Evolutionary conservation across 2,888 invertebrate genomes (phyloP).

Genomic region (Sphinx pinastri): DNA sequence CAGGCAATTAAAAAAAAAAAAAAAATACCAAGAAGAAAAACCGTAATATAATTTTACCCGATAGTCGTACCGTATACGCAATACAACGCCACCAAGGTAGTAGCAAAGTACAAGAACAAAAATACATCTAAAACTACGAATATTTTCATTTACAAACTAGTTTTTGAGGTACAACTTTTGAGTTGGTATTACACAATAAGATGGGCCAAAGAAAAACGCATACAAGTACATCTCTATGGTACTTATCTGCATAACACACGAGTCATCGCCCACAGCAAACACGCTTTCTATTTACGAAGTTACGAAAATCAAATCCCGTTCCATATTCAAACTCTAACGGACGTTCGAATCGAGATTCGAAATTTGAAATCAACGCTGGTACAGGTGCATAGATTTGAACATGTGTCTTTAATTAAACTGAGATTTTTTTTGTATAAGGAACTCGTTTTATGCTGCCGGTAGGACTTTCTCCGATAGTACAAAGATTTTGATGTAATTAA

Average conservation of each 20-base stretch:
- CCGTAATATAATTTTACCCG: no score
- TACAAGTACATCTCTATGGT: slow-evolving; percentile 1
- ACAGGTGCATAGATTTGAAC: slow-evolving; percentile 19
- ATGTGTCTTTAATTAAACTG: slow-evolving; percentile 17
- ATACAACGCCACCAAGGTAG: no score
- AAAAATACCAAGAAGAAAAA: no score
- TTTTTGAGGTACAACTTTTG: no score
- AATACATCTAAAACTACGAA: no score
- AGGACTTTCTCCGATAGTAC: slow-evolving; percentile 10
- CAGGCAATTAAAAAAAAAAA: no score
- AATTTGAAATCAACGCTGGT: slow-evolving; percentile 36
- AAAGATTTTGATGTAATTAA: not conserved
- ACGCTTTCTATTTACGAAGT: slow-evolving; percentile 29
- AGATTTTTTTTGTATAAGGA: slow-evolving; percentile 33
- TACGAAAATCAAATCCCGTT: slow-evolving; percentile 29
- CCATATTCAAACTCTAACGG: slow-evolving; percentile 27
- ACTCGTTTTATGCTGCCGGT: slow-evolving; percentile 29
- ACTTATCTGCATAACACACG: slow-evolving; percentile 9
- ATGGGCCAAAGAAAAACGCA: not conserved
- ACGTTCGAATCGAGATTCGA: slow-evolving; percentile 38
- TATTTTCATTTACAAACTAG: no score
- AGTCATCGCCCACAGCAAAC: slow-evolving; percentile 17
- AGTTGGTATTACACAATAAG: not conserved
- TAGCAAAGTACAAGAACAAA: no score
- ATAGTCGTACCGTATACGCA: no score